Evolutionary conservation across 2,888 invertebrate genomes (phyloP), one percentile per base, ranked within the genome.

Genomic region (Scaptomyza parva): DNA sequence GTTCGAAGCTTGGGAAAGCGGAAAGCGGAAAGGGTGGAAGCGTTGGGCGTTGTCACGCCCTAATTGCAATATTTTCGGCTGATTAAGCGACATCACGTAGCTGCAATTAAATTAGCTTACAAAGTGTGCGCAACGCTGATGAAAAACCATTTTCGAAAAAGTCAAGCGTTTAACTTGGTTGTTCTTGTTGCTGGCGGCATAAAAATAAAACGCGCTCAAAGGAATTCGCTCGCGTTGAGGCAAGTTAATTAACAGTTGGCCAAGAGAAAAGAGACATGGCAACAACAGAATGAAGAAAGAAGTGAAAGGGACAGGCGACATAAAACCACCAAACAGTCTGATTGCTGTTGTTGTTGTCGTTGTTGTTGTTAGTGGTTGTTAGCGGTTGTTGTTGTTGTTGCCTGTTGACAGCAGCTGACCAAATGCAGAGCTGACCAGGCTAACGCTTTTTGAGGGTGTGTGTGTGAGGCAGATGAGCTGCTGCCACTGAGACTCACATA

Each of bases 91-190:
- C 76, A 67, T 69, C 86, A 81, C 88, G 88, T 81, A 76, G 76
- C 80, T 69, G 72, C 83, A 88, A 81, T 81, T 81, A 81, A 81
- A 88, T 81, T 81, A 86, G 75, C 87, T 66, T 78, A 80, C 77
- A 79, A 76, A 76, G 74, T 78, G 78, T 40, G 60, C 59, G 50
- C 8, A 41, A 50, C 59, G 47, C 52, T 78, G 78, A 68, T 82
- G 86, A 68, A 85, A 86, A 87, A 58, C 59, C 86, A 76, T 57
- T 79, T 62, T 79, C 17, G 51, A 57, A 26, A 63, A 73, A 66
- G 61, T 80, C 63, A 67, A 76, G 64, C 84, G 44, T 83, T 88
- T 79, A 76, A 86, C 83, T 82, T 78, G 73, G 41, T n/a, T 59
- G 47, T 47, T 51, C 51, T 26, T 37, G 50, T 14, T 22, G 60